Evolutionary conservation across 23 tunicate genomes (phyloP).

Genomic region (Ciona savignyi): DNA sequence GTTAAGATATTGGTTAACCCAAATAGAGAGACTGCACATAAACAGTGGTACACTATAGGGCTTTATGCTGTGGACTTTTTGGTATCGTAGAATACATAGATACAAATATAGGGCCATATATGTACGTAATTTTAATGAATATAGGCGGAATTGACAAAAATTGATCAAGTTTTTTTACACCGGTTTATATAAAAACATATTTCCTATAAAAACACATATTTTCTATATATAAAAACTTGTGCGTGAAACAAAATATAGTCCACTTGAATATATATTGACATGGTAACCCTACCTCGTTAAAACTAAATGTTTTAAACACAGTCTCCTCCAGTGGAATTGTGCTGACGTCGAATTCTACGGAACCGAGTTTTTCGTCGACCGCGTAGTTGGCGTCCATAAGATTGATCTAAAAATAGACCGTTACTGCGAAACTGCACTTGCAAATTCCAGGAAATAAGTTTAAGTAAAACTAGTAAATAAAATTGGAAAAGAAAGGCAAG

Average conservation of each 20-base stretch:
- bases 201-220: background rate
- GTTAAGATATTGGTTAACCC: background rate
- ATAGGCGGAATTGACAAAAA: background rate
- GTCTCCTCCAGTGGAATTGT: constrained; percentile 34
- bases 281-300: constrained; percentile 86
- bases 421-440: background rate
- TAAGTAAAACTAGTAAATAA: too few species aligned
- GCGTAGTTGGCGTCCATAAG: constrained; percentile 86
- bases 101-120: too few species aligned
- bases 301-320: constrained; percentile 53
- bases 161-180: too few species aligned
- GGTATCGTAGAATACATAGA: too few species aligned
- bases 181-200: too few species aligned
- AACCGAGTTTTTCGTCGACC: constrained; percentile 62
- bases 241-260: background rate
- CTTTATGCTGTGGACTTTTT: too few species aligned
- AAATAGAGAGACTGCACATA: too few species aligned
- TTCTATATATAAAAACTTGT: too few species aligned
- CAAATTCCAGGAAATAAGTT: too few species aligned
- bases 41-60: too few species aligned
- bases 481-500: too few species aligned
- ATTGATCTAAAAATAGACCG: constrained; percentile 31
- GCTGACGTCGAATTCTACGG: constrained; percentile 64
- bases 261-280: background rate
- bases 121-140: too few species aligned